Evolutionary conservation across 2,113 vertebrate genomes (phyloP).

Genomic region (Rousettus leschenaultii): DNA sequence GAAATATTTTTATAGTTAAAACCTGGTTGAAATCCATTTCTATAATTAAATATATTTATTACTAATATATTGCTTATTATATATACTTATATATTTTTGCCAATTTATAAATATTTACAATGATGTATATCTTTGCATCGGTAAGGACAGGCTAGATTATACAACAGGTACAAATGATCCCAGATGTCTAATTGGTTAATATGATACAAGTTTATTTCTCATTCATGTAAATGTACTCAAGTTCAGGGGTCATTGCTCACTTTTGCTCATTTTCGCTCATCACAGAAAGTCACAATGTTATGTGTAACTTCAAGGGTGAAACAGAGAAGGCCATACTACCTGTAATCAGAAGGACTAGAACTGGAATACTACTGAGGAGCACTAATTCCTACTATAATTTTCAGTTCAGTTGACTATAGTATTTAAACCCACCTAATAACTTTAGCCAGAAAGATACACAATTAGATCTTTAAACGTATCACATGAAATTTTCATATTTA

Average conservation of each 20-base stretch:
- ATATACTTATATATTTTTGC: not conserved
- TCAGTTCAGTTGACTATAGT: not conserved
- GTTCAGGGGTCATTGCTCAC: not conserved
- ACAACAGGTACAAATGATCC: not conserved
- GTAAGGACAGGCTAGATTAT: not conserved
- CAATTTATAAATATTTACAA: not conserved
- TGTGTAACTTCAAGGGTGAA: not conserved
- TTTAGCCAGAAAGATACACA: not conserved
- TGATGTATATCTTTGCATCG: not conserved
- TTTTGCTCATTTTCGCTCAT: not conserved
- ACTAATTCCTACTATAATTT: not conserved
- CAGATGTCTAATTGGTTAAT: not conserved
- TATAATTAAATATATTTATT: not conserved
- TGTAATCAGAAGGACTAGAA: not conserved
- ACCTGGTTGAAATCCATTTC: not conserved
- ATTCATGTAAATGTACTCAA: not conserved
- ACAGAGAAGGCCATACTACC: not conserved
- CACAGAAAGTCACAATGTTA: not conserved
- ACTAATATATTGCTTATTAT: not conserved
- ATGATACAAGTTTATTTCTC: not conserved
- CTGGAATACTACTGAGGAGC: not conserved
- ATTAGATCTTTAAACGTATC: not conserved
- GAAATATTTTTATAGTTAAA: slow-evolving; percentile 24
- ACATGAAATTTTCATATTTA: not conserved
- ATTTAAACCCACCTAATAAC: not conserved